phyloP scores from a whole-genome alignment of 1,140 invertebrate species.

The Idris sp. region DNA sequence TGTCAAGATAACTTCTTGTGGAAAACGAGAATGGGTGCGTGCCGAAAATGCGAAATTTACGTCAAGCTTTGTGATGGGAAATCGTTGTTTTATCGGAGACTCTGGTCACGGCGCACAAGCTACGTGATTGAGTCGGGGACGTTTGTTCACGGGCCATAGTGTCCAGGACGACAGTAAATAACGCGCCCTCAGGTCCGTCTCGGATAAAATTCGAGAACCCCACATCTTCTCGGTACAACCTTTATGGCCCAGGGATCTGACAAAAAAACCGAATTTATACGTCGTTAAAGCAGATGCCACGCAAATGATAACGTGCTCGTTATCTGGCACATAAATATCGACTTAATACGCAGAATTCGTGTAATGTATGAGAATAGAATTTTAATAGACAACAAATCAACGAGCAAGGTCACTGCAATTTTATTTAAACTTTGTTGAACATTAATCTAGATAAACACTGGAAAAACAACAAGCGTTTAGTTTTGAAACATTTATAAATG shows the following conservation, averaged over 20 bases:
- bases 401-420: slow-evolving; percentile 42
- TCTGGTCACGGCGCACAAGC: slow-evolving; percentile 25
- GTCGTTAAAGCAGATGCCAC: slow-evolving; percentile 19
- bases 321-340: slow-evolving; percentile 58
- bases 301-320: slow-evolving; percentile 42
- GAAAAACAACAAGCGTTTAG: too few relatives aligned
- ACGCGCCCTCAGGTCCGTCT: slow-evolving; percentile 19
- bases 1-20: slow-evolving; percentile 16
- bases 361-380: slow-evolving; percentile 61
- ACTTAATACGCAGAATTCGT: slow-evolving; percentile 63
- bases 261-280: too few relatives aligned
- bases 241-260: too few relatives aligned
- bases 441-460: too few relatives aligned
- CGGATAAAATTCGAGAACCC: slow-evolving; percentile 21
- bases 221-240: too few relatives aligned
- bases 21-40: slow-evolving; percentile 12
- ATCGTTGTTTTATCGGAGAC: slow-evolving; percentile 44
- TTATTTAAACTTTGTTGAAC: too few relatives aligned
- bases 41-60: slow-evolving; percentile 40
- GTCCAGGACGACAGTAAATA: slow-evolving; percentile 32
- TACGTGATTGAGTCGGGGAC: slow-evolving; percentile 41
- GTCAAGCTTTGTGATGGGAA: slow-evolving; percentile 45
- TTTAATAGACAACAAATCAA: slow-evolving; percentile 59
- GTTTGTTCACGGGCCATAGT: slow-evolving; percentile 9
- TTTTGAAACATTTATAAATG: too few relatives aligned